Percentiles rank a stretch among this genome's conserved stretches.
These are phyloP conservation scores for Pheosia tremula DNA, from an alignment of 2,888 invertebrate genomes.

Conservation along the genomic window DNA sequence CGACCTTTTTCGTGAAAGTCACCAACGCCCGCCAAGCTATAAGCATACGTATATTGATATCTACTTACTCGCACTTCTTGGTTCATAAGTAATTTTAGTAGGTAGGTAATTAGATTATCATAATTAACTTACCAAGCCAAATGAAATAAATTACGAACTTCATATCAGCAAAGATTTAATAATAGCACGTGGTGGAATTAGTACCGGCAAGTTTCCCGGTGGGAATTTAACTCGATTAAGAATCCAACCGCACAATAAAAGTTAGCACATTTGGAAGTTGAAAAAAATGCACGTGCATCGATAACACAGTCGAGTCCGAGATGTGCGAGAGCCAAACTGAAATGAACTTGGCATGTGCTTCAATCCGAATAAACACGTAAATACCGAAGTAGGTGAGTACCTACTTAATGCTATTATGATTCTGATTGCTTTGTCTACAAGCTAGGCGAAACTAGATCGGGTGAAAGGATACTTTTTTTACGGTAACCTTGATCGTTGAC, in stretches of 20 bases:
- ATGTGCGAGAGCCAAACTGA: slow-evolving; percentile 53
- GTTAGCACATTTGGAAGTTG: slow-evolving; percentile 9
- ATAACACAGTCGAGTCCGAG: slow-evolving; percentile 46
- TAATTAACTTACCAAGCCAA: slow-evolving; percentile 39
- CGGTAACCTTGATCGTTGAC: slow-evolving; percentile 58
- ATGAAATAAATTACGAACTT: slow-evolving; percentile 34
- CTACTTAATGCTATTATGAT: slow-evolving; percentile 31
- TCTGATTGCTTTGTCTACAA: slow-evolving; percentile 20
- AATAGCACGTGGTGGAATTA: slow-evolving; percentile 1
- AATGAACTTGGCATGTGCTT: slow-evolving; percentile 65
- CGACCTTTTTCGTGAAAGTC: too few species aligned
- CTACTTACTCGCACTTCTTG: too few species aligned
- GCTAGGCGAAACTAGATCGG: slow-evolving; percentile 35
- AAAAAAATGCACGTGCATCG: slow-evolving; percentile 28
- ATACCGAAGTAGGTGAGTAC: slow-evolving; percentile 57
- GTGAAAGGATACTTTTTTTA: slow-evolving; percentile 60
- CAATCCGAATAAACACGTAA: slow-evolving; percentile 56
- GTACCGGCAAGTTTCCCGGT: slow-evolving; percentile 2
- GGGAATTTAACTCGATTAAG: neutral
- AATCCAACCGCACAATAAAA: neutral
- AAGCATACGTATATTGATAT: too few species aligned
- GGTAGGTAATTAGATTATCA: neutral
- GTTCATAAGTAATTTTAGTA: too few species aligned
- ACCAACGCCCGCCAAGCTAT: too few species aligned
- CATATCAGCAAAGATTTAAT: slow-evolving; percentile 27